Evolutionary conservation across 2,113 vertebrate genomes (phyloP).

Genomic region (Orientallactaga bullata): DNA sequence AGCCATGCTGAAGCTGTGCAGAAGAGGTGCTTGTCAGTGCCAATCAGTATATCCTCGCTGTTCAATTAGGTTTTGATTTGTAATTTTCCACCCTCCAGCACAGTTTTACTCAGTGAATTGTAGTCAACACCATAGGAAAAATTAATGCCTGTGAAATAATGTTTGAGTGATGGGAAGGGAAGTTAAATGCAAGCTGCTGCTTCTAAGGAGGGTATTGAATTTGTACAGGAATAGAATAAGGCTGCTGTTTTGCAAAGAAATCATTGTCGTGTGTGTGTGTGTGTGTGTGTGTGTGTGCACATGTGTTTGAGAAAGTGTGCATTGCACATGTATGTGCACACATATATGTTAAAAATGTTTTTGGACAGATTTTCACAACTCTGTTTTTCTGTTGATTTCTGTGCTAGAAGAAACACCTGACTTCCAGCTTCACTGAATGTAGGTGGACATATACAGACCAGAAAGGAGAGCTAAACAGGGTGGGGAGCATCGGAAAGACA

Average conservation of each 20-base stretch:
- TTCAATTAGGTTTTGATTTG: conserved; percentile 24
- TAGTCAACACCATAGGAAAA: conserved; percentile 29
- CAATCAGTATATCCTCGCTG: background rate
- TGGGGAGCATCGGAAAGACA: background rate
- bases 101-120: conserved; percentile 48
- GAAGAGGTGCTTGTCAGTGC: background rate
- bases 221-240: background rate
- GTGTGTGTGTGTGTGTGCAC: background rate
- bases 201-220: background rate
- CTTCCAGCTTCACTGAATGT: background rate
- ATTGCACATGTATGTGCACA: no score
- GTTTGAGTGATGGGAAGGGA: conserved; percentile 38
- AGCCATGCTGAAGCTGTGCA: background rate
- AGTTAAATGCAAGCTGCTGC: background rate
- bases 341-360: no score
- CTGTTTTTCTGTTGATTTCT: background rate
- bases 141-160: conserved; percentile 62
- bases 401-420: background rate
- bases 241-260: background rate
- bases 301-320: background rate
- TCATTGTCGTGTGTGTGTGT: background rate
- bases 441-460: background rate
- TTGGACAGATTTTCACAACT: background rate
- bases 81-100: conserved; percentile 18
- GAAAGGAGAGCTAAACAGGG: background rate